Evolutionary conservation across 2,888 invertebrate genomes (phyloP).

Genomic region (Barypeithes pellucidus): DNA sequence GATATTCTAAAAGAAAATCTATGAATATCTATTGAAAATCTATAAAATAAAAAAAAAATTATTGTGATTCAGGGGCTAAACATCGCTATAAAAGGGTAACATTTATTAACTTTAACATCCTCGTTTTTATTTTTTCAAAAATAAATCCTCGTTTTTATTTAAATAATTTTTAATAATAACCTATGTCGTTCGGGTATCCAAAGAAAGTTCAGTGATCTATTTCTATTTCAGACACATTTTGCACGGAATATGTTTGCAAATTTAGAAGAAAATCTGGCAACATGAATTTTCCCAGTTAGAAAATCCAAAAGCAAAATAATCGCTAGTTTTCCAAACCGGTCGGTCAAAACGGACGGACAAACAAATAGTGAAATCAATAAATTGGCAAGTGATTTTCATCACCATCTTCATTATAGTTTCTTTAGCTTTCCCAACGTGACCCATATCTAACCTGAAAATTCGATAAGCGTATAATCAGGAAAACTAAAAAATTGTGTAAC

Average conservation of each 20-base stretch:
- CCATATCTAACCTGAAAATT: slow-evolving; percentile 48
- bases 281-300: slow-evolving; percentile 38
- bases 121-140: no score
- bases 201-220: no score
- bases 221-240: no score
- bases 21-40: no score
- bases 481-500: slow-evolving; percentile 17
- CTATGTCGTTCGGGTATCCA: no score
- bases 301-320: slow-evolving; percentile 47
- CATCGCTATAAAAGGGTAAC: no score
- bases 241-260: not conserved
- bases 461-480: not conserved
- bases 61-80: no score
- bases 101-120: no score
- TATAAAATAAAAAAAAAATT: no score
- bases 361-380: slow-evolving; percentile 38
- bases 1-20: no score
- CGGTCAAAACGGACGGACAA: slow-evolving; percentile 34
- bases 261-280: slow-evolving; percentile 39
- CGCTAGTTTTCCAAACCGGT: slow-evolving; percentile 51
- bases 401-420: slow-evolving; percentile 26
- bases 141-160: no score
- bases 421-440: slow-evolving; percentile 39
- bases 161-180: no score
- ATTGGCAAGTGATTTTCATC: slow-evolving; percentile 32